These are phyloP conservation scores for Oreotrochilus melanogaster DNA, from an alignment of 2,113 vertebrate genomes.

Conservation along the genomic window DNA sequence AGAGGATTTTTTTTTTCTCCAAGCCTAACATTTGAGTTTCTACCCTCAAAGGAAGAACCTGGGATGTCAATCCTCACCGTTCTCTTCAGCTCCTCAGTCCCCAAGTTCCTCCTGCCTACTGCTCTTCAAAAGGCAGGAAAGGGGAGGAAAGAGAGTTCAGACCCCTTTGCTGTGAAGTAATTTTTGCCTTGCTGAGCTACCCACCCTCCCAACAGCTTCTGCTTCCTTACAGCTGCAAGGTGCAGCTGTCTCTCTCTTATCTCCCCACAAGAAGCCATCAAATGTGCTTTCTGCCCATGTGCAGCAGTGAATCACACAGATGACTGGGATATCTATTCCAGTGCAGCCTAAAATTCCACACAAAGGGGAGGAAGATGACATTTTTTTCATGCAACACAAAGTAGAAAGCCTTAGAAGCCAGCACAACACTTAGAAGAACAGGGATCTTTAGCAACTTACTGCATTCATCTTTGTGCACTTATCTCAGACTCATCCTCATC, in stretches of 20 bases:
- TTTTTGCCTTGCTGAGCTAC: background rate
- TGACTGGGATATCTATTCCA: accelerated
- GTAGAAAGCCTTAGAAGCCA: background rate
- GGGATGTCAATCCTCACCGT: accelerated
- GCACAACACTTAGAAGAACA: background rate
- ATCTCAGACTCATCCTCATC: background rate
- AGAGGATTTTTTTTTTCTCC: background rate
- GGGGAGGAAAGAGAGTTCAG: background rate
- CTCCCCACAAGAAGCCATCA: background rate
- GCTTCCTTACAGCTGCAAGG: background rate
- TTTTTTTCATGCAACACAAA: background rate
- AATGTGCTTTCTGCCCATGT: background rate
- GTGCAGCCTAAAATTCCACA: background rate
- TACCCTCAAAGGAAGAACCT: background rate
- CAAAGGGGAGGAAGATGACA: background rate
- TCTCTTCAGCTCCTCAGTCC: background rate
- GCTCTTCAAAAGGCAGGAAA: background rate
- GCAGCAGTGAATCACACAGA: background rate
- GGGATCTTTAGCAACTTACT: background rate
- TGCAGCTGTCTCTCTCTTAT: background rate
- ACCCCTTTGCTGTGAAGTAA: accelerated
- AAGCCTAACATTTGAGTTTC: background rate
- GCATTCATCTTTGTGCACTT: background rate
- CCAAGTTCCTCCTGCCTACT: background rate
- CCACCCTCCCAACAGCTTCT: background rate